Conservation (phyloP, 2,113 vertebrate genomes). For the Eubucco bourcierii region DNA sequence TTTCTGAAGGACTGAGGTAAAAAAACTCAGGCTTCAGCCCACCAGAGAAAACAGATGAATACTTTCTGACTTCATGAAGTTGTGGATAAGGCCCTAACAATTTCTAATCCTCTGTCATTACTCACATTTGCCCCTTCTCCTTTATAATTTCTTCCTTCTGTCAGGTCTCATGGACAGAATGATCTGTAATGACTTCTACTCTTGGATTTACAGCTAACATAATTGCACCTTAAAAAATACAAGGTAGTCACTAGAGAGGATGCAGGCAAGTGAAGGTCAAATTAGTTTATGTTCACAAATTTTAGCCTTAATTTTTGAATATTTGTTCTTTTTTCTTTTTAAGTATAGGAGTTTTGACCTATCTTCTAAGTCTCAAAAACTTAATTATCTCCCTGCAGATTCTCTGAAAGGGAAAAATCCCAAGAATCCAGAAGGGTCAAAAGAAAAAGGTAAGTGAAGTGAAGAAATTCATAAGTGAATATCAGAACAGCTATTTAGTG, state of each 20-base stretch:
- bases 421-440: conserved; percentile 49
- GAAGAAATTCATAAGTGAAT: neutral
- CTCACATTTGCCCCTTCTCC: neutral
- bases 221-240: neutral
- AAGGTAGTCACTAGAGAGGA: neutral
- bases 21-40: neutral
- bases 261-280: neutral
- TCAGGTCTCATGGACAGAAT: neutral
- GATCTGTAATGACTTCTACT: neutral
- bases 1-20: neutral
- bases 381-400: conserved; percentile 53
- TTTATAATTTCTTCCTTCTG: neutral
- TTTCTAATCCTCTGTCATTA: neutral
- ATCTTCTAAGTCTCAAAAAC: neutral
- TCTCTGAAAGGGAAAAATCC: conserved; percentile 65
- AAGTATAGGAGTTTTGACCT: neutral
- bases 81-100: neutral
- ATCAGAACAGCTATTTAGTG: neutral
- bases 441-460: conserved; percentile 68
- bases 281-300: neutral
- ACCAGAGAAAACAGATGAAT: neutral
- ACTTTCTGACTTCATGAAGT: neutral
- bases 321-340: neutral
- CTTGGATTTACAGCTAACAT: neutral
- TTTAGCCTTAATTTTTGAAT: neutral